phyloP scores from a whole-genome alignment of 2,797 vertebrate genomes.

The Cygnus olor region DNA sequence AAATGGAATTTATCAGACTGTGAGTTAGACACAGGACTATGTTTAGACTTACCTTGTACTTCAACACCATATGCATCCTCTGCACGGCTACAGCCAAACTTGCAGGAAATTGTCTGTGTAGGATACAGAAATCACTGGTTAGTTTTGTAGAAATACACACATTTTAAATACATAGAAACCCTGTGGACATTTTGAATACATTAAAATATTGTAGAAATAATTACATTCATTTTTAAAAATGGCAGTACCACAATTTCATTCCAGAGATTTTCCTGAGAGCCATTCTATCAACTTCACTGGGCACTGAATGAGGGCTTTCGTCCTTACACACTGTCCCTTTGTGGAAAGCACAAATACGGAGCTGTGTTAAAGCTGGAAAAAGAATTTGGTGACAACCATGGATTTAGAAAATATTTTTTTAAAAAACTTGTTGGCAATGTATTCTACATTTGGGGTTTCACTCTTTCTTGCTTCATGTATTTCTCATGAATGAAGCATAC shows the following conservation, averaged over 20 bases:
- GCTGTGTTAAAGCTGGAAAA: neutral
- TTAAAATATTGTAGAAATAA: neutral
- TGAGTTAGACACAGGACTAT: neutral
- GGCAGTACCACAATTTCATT: neutral
- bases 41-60: conserved; percentile 64
- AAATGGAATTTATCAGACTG: neutral
- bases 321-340: neutral
- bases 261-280: neutral
- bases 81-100: conserved; percentile 67
- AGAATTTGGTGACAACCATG: neutral
- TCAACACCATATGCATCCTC: conserved; percentile 67
- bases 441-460: neutral
- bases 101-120: conserved; percentile 68
- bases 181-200: neutral
- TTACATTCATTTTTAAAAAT: neutral
- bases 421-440: neutral
- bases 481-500: neutral
- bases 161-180: neutral
- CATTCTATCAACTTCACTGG: neutral
- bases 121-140: conserved; percentile 25
- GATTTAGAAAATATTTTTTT: neutral
- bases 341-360: neutral
- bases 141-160: neutral
- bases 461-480: neutral
- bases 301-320: neutral